Evolutionary conservation across 1,140 invertebrate genomes (phyloP).

Genomic region (Drosophila saltans): DNA sequence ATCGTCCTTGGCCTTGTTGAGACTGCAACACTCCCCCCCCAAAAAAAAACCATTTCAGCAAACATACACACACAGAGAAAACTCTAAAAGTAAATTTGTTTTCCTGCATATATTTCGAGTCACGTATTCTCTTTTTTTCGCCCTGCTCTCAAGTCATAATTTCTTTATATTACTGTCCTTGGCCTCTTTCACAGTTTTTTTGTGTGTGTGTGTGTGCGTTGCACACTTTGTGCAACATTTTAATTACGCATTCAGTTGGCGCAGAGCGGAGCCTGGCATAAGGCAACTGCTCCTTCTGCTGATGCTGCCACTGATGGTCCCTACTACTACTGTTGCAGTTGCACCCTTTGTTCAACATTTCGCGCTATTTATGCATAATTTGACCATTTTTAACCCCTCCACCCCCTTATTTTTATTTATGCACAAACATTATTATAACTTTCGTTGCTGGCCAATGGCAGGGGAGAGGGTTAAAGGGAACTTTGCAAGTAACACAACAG

Average conservation of each 20-base stretch:
- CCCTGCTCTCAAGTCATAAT: slow-evolving; percentile 53
- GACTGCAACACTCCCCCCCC: background rate
- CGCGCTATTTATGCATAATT: slow-evolving; percentile 52
- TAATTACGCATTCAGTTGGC: slow-evolving; percentile 78
- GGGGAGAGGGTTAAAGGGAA: background rate
- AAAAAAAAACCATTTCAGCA: slow-evolving; percentile 14
- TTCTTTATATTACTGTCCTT: slow-evolving; percentile 58
- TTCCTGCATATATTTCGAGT: slow-evolving; percentile 39
- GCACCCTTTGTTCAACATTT: slow-evolving; percentile 47
- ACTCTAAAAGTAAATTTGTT: slow-evolving; percentile 18
- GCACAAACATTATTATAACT: slow-evolving; percentile 43
- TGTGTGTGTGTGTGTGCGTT: slow-evolving; percentile 19
- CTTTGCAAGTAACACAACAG: slow-evolving; percentile 32
- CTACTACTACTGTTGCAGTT: slow-evolving; percentile 25
- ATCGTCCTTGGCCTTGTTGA: slow-evolving; percentile 17
- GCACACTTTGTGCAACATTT: slow-evolving; percentile 67
- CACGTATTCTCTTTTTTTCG: slow-evolving; percentile 40
- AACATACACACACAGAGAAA: slow-evolving; percentile 12
- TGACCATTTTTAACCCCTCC: slow-evolving; percentile 39
- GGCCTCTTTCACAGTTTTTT: slow-evolving; percentile 18
- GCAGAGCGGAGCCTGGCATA: slow-evolving; percentile 26
- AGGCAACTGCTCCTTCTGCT: slow-evolving; percentile 30
- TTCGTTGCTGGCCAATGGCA: slow-evolving; percentile 1
- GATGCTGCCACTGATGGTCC: slow-evolving; percentile 10
- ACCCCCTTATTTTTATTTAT: slow-evolving; percentile 6